These are phyloP conservation scores for Chaetogeoica ovagalla DNA, from an alignment of 2,888 invertebrate species.

Conservation along the genomic window DNA sequence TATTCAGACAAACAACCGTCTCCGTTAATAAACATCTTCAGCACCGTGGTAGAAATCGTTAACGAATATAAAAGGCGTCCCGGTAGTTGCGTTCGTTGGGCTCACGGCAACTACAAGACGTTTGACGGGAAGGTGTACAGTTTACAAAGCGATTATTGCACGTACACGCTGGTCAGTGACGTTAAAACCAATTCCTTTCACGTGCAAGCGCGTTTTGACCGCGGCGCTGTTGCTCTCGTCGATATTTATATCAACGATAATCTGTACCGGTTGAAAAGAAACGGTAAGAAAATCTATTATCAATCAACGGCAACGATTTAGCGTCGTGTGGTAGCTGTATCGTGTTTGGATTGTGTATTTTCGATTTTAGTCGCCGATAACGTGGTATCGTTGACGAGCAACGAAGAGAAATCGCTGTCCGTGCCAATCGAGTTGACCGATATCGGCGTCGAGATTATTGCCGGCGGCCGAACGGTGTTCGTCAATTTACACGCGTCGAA, in stretches of 20 bases:
- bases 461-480: constrained; percentile 71
- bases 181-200: constrained; percentile 70
- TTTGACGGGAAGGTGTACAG: constrained; percentile 81
- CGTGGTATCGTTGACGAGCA: constrained; percentile 19
- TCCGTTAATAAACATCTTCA: neutral
- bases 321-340: no score
- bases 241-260: constrained; percentile 73
- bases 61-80: constrained; percentile 58
- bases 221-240: constrained; percentile 60
- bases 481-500: constrained; percentile 71
- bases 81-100: constrained; percentile 79
- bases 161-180: constrained; percentile 75
- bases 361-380: constrained; percentile 35
- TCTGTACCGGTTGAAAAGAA: constrained; percentile 65
- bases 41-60: constrained; percentile 16
- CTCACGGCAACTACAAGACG: constrained; percentile 78
- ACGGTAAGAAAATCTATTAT: constrained; percentile 59
- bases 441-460: constrained; percentile 72
- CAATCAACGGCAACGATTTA: no score
- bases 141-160: constrained; percentile 76
- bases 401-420: constrained; percentile 60
- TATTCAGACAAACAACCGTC: neutral
- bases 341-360: neutral
- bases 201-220: constrained; percentile 54
- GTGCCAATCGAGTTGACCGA: constrained; percentile 76